Evolutionary conservation across 2,797 vertebrate species (phyloP).

Genomic region (Parotocinclus haroldoi): DNA sequence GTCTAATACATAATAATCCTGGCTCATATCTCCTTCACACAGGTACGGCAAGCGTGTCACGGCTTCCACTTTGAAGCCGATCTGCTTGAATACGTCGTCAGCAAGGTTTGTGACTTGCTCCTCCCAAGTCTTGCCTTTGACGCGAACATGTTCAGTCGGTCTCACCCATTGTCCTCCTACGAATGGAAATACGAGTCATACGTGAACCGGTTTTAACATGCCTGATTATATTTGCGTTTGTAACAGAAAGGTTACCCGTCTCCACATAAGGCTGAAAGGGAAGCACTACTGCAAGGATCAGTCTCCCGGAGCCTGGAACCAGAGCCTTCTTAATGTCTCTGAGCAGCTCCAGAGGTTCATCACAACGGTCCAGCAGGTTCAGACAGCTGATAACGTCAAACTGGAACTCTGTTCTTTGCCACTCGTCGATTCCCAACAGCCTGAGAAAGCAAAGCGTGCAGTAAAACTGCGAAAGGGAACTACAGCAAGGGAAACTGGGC

Average conservation of each 20-base stretch:
- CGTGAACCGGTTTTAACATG: background rate
- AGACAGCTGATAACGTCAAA: constrained; percentile 97
- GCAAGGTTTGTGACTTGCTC: constrained; percentile 90
- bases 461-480: too few relatives aligned
- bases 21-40: constrained; percentile 96
- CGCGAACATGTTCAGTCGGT: constrained; percentile 81
- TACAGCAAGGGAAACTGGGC: too few relatives aligned
- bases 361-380: constrained; percentile 94
- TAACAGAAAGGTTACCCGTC: constrained; percentile 72
- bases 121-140: constrained; percentile 91
- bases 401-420: constrained; percentile 87
- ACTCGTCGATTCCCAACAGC: constrained; percentile 86
- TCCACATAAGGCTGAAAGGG: constrained; percentile 97
- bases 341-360: constrained; percentile 86
- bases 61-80: constrained; percentile 87
- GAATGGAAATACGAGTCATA: constrained; percentile 18
- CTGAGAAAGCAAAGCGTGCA: constrained; percentile 51
- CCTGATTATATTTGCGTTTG: too few relatives aligned
- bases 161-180: constrained; percentile 94
- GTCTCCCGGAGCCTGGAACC: constrained; percentile 83
- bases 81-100: constrained; percentile 77
- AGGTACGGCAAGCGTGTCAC: constrained; percentile 94
- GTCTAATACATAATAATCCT: constrained; percentile 93
- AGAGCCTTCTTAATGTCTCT: constrained; percentile 82
- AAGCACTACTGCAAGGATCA: constrained; percentile 87